Percentiles rank a stretch among this genome's conserved stretches.
Evolutionary conservation across 2,888 invertebrate species (phyloP).

Genomic region (Nomada fabriciana): DNA sequence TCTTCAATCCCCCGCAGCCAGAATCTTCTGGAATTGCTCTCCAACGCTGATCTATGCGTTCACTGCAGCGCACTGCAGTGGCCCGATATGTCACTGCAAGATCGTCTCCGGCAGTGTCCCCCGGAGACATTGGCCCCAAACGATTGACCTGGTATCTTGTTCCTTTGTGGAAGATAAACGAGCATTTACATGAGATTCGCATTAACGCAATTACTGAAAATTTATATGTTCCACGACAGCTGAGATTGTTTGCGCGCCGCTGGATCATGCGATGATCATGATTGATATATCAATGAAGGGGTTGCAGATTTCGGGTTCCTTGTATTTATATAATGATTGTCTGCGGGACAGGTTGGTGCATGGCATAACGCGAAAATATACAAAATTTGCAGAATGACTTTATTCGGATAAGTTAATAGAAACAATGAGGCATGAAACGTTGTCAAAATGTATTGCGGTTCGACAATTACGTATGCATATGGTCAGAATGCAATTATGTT

Average conservation of each 20-base stretch:
- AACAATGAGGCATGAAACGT: no score
- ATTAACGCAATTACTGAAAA: slow-evolving; percentile 48
- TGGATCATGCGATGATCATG: background rate
- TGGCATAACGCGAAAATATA: background rate
- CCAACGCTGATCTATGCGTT: slow-evolving; percentile 58
- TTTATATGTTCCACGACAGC: slow-evolving; percentile 22
- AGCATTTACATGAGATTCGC: slow-evolving; percentile 50
- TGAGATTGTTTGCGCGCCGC: background rate
- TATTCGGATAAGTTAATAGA: no score
- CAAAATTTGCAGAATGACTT: no score
- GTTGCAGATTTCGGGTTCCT: no score
- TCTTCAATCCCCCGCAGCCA: slow-evolving; percentile 41
- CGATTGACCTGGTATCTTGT: slow-evolving; percentile 62
- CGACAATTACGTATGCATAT: no score
- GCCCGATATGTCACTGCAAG: slow-evolving; percentile 65
- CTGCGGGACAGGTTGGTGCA: no score
- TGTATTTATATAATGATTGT: no score
- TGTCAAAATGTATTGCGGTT: no score
- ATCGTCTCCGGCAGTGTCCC: slow-evolving; percentile 59
- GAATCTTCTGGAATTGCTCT: slow-evolving; percentile 60
- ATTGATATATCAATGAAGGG: background rate
- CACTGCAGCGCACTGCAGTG: slow-evolving; percentile 65
- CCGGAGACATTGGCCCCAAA: slow-evolving; percentile 62
- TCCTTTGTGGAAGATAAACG: slow-evolving; percentile 57
- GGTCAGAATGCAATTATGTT: no score